Conservation (phyloP, 2,888 invertebrate genomes). For the Tinea pellionella region DNA sequence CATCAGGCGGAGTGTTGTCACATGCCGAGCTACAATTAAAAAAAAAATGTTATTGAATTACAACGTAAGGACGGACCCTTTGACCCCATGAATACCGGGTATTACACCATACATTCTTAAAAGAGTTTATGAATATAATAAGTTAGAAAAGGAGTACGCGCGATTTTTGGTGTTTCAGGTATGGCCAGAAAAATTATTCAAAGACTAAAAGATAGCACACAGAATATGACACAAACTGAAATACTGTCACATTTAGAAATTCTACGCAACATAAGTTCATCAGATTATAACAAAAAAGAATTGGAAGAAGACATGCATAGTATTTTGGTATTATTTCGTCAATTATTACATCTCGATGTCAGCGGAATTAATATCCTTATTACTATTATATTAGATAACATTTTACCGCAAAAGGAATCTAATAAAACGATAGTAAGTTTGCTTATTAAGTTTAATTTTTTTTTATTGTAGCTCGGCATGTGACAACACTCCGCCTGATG, state of each 20-base stretch:
- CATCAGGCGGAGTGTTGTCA: no score
- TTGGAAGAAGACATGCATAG: slow-evolving; percentile 29
- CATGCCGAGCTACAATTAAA: no score
- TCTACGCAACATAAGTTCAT: slow-evolving; percentile 32
- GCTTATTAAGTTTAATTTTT: slow-evolving; percentile 11
- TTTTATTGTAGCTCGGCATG: no score
- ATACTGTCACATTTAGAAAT: slow-evolving; percentile 40
- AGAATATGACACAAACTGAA: slow-evolving; percentile 45
- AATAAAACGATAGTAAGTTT: slow-evolving; percentile 20
- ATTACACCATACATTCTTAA: no score
- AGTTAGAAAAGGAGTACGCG: no score
- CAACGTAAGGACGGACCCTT: no score
- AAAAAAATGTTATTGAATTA: no score
- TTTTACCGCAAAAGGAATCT: slow-evolving; percentile 28
- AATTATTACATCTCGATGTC: slow-evolving; percentile 41
- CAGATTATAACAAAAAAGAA: slow-evolving; percentile 32
- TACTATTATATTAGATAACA: slow-evolving; percentile 41
- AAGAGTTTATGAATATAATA: no score
- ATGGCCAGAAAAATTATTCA: no score
- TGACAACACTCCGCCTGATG: no score
- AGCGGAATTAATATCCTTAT: slow-evolving; percentile 48
- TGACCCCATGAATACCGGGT: no score
- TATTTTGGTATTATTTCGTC: slow-evolving; percentile 36
- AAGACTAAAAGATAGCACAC: slow-evolving; percentile 32
- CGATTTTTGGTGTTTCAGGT: no score